Evolutionary conservation across 2,113 vertebrate genomes (phyloP).

Genomic region (Lycaon pictus): DNA sequence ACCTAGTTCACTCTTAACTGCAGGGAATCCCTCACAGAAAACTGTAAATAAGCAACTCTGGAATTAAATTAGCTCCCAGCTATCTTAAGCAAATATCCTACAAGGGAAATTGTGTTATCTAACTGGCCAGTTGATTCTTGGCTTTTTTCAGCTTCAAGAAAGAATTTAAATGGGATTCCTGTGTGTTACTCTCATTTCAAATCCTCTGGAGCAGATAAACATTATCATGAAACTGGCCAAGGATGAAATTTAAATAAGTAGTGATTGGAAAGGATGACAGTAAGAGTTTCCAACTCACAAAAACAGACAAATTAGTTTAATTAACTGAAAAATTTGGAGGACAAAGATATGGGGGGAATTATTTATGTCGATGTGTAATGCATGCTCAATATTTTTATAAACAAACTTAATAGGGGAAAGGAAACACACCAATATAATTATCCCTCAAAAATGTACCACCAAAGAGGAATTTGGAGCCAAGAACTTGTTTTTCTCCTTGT

Average conservation of each 20-base stretch:
- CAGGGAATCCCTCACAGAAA: slow-evolving; percentile 84
- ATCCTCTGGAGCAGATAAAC: slow-evolving; percentile 90
- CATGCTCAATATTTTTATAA: slow-evolving; percentile 85
- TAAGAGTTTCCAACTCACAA: slow-evolving; percentile 87
- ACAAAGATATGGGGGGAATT: slow-evolving; percentile 84
- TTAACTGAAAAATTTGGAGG: slow-evolving; percentile 88
- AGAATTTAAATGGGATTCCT: slow-evolving; percentile 89
- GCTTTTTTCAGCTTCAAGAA: slow-evolving; percentile 88
- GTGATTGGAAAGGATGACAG: slow-evolving; percentile 88
- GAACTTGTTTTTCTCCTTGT: slow-evolving; percentile 64
- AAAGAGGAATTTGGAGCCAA: slow-evolving; percentile 51
- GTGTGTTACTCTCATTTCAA: slow-evolving; percentile 89
- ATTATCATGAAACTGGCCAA: slow-evolving; percentile 91
- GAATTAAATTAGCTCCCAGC: slow-evolving; percentile 88
- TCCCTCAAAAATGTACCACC: slow-evolving; percentile 52
- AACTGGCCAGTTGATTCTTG: slow-evolving; percentile 89
- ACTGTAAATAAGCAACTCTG: slow-evolving; percentile 86
- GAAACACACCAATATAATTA: slow-evolving; percentile 70
- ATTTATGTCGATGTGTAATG: slow-evolving; percentile 84
- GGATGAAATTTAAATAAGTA: slow-evolving; percentile 93
- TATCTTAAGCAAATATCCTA: slow-evolving; percentile 88
- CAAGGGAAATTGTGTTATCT: slow-evolving; percentile 88
- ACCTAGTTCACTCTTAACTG: slow-evolving; percentile 81
- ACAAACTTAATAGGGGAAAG: slow-evolving; percentile 78
- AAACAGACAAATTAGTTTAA: slow-evolving; percentile 90